Conservation (phyloP, 23 tunicate species). For the Ciona savignyi region DNA sequence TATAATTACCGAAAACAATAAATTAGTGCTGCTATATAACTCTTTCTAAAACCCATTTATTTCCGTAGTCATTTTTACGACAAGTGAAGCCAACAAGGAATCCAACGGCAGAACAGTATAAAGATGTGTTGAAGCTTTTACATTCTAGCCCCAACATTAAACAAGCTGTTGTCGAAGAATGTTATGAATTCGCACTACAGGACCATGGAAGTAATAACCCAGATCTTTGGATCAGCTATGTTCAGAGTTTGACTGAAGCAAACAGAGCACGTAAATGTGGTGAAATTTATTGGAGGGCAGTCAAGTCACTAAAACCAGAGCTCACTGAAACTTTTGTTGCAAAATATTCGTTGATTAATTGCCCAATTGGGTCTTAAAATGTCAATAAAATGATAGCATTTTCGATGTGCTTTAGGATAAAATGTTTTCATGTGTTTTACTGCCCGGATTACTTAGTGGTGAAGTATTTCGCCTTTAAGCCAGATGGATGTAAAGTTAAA, state of each 20-base stretch:
- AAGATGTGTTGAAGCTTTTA: constrained; percentile 12
- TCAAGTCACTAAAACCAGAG: constrained; percentile 35
- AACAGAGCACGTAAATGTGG: too few species aligned
- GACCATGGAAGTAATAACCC: constrained; percentile 24
- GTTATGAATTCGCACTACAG: constrained; percentile 33
- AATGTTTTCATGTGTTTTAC: too few species aligned
- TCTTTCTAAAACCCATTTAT: too few species aligned
- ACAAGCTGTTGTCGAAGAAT: neutral
- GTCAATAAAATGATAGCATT: too few species aligned
- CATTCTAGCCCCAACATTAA: neutral
- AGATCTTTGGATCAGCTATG: constrained; percentile 48
- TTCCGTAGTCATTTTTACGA: too few species aligned
- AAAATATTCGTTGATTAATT: constrained; percentile 14
- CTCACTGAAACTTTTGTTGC: constrained; percentile 35
- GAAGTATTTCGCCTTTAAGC: too few species aligned
- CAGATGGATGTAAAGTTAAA: too few species aligned
- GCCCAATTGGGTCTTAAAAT: too few species aligned
- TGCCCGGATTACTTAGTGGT: too few species aligned
- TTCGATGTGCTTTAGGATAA: too few species aligned
- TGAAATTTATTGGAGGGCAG: constrained; percentile 57
- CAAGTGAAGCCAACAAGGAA: constrained; percentile 6
- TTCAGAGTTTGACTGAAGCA: constrained; percentile 7
- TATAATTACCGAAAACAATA: neutral
- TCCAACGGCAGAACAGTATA: constrained; percentile 21
- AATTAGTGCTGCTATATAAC: too few species aligned